Evolutionary conservation across 2,113 vertebrate species (phyloP), one percentile per base, ranked within the genome.

Genomic region (Genyomyrus donnyi): DNA sequence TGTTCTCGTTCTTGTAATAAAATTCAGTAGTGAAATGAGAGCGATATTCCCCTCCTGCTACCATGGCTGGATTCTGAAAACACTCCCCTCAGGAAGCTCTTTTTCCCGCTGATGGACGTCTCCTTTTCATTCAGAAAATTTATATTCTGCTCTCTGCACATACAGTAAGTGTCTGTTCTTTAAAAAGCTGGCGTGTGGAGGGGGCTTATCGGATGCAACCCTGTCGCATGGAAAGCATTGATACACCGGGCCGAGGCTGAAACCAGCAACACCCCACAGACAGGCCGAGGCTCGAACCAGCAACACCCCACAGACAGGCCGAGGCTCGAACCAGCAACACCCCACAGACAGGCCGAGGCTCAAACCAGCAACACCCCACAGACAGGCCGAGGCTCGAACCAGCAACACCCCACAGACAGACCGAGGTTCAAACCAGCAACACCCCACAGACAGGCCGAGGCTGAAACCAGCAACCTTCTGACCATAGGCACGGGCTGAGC

Each of bases 191-290:
- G 49, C 39, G 7, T 58, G 88, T n/a, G 66, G 89, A 90, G 90
- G 45, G 77, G 91, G 4, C 74, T 87, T 90, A 88, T 89, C 90
- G 91, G 90, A 89, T 88, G 89, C 15, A 90, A 83, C 89, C 93
- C 90, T 80, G 35, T 42, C 5, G 5, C 70, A 77, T 17, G 31
- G 35, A 15, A 77, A 39, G 31, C 70, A 35, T 19, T 6, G 31
- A 77, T 3, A 35, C 6, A 19, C 31, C 53, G 21, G 17, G 19
- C 52, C 52, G 52, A 21, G 52, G 52, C 15, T 35, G 35, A 35
- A 49, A 49, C 48, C 48, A 49, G 48, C 1, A 2, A 49, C 48
- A 11, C n/a, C 48, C 48, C 48, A 49, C 9, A 49, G 48, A 49
- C 48, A 49, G 2, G 42, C 42, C 42, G 5, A 21, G 52, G 52